phyloP scores from a whole-genome alignment of 2,888 invertebrate genomes.

The Cecidostiba fungosa region DNA sequence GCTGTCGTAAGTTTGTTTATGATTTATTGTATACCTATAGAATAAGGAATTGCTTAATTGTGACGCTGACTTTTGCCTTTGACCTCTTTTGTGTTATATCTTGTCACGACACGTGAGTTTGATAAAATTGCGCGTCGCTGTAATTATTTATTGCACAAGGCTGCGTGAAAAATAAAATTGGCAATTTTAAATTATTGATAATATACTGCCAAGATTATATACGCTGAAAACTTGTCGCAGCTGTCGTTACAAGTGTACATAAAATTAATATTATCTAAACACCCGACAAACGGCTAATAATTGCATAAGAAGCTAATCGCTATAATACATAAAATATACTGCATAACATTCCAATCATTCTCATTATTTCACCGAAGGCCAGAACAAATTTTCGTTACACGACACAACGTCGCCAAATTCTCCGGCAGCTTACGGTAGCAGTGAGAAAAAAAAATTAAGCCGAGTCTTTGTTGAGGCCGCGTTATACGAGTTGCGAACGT shows the following conservation, averaged over 20 bases:
- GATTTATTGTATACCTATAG: not conserved
- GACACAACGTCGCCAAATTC: no score
- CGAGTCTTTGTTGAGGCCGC: not conserved
- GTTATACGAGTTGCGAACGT: not conserved
- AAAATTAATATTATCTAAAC: not conserved
- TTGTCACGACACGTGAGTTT: not conserved
- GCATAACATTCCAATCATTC: no score
- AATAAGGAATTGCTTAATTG: not conserved
- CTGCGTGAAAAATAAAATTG: not conserved
- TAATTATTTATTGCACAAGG: not conserved
- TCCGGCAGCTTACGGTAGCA: no score
- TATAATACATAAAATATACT: no score
- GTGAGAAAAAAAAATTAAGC: not conserved
- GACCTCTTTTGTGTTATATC: not conserved
- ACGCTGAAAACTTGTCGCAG: not conserved
- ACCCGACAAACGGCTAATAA: not conserved
- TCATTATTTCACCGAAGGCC: not conserved
- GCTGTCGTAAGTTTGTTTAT: not conserved
- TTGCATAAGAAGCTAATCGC: constrained; percentile 9
- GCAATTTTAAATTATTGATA: no score
- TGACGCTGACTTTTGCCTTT: not conserved
- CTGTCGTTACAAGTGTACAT: not conserved
- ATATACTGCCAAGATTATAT: not conserved
- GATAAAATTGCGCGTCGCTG: not conserved
- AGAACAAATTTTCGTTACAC: not conserved